Conservation (phyloP, 2,797 vertebrate species). For the Lutra lutra region DNA sequence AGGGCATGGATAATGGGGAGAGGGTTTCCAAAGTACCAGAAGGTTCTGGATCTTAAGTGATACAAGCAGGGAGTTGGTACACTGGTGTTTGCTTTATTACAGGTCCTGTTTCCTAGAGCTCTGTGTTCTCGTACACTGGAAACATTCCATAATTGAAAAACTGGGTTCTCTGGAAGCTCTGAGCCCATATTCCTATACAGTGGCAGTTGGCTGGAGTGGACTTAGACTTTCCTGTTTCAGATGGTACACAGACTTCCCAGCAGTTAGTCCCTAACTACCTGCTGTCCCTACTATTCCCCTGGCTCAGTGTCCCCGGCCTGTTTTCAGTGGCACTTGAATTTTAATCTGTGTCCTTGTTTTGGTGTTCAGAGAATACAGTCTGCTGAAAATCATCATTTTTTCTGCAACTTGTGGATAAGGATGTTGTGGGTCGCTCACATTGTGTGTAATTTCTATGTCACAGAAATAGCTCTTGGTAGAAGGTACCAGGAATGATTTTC, state of each 20-base stretch:
- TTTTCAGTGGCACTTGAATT: not conserved
- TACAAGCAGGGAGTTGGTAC: too few species aligned
- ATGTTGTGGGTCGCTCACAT: not conserved
- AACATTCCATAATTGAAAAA: not conserved
- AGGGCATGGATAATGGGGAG: not conserved
- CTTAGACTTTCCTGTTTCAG: not conserved
- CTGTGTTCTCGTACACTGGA: not conserved
- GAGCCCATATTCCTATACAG: not conserved
- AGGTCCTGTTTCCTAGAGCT: not conserved
- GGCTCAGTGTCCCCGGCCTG: accelerated
- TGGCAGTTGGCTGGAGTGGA: not conserved
- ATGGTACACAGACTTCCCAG: not conserved
- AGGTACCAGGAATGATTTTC: not conserved
- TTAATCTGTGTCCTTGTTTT: not conserved
- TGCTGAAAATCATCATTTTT: not conserved
- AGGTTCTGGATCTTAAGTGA: not conserved
- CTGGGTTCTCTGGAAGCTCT: not conserved
- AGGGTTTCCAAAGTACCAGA: not conserved
- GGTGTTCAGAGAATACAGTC: not conserved
- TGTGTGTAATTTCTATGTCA: not conserved
- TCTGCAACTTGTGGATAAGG: not conserved
- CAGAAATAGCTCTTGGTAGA: not conserved
- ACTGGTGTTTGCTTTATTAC: not conserved
- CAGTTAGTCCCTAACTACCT: not conserved
- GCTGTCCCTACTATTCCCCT: accelerated